These are phyloP conservation scores for Hypomesus transpacificus DNA, from an alignment of 2,113 vertebrate genomes.

Conservation along the genomic window DNA sequence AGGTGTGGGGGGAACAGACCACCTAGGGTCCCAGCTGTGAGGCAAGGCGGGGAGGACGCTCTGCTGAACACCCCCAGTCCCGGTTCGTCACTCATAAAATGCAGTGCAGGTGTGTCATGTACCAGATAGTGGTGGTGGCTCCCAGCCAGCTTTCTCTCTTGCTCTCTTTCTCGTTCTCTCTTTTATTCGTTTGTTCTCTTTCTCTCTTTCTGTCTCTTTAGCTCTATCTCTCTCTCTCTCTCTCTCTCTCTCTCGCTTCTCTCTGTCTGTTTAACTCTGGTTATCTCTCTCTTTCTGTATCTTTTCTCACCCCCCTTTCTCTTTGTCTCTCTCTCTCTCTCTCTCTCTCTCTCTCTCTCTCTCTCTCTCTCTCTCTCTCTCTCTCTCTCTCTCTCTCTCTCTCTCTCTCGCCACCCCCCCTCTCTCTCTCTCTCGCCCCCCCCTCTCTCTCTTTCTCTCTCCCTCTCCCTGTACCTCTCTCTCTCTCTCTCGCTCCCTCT, in stretches of 20 bases:
- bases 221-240: neutral
- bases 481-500: neutral
- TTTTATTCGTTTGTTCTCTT: neutral
- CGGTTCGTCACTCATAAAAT: slow-evolving; percentile 32
- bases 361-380: neutral
- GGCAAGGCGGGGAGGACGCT: slow-evolving; percentile 13
- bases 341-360: neutral
- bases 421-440: neutral
- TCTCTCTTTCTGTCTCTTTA: neutral
- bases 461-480: neutral
- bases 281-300: neutral
- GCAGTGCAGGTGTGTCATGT: slow-evolving; percentile 46
- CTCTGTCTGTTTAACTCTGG: neutral
- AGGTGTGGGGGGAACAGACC: slow-evolving; percentile 56
- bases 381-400: neutral
- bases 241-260: neutral
- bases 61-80: slow-evolving; percentile 18
- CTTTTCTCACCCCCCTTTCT: neutral
- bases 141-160: slow-evolving; percentile 29
- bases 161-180: neutral
- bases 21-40: slow-evolving; percentile 43
- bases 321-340: neutral
- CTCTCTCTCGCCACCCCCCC: neutral
- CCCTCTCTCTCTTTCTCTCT: neutral
- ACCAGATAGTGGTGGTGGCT: slow-evolving; percentile 55